Evolutionary conservation across 2,113 vertebrate genomes (phyloP).

Genomic region (Gallinago undulata): DNA sequence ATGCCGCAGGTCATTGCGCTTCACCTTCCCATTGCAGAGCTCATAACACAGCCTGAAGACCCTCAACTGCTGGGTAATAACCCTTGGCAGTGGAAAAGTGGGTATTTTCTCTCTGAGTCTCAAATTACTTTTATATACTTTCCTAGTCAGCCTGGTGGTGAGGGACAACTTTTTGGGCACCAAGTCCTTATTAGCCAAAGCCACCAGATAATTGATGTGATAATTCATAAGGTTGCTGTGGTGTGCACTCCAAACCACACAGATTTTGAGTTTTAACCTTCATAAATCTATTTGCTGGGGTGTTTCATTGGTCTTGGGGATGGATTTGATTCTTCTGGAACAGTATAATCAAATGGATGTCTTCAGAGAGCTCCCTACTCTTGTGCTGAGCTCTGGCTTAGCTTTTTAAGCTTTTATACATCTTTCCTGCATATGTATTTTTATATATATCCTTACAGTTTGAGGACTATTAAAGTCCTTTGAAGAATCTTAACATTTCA

Average conservation of each 20-base stretch:
- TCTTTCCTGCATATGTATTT: neutral
- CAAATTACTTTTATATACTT: neutral
- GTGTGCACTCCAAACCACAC: neutral
- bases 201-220: neutral
- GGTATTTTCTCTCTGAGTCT: neutral
- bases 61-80: neutral
- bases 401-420: neutral
- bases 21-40: neutral
- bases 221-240: neutral
- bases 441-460: neutral
- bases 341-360: no score
- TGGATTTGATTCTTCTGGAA: neutral
- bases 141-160: neutral
- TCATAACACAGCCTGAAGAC: neutral
- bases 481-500: neutral
- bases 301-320: neutral
- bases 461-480: neutral
- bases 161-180: neutral
- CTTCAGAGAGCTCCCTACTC: neutral
- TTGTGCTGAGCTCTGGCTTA: fast-evolving
- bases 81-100: neutral
- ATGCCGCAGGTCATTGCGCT: neutral
- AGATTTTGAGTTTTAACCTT: neutral
- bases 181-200: neutral
- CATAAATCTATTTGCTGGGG: neutral